Evolutionary conservation across 1,140 invertebrate genomes (phyloP), one percentile per base, ranked within the genome.

Genomic region (Magallana gigas): DNA sequence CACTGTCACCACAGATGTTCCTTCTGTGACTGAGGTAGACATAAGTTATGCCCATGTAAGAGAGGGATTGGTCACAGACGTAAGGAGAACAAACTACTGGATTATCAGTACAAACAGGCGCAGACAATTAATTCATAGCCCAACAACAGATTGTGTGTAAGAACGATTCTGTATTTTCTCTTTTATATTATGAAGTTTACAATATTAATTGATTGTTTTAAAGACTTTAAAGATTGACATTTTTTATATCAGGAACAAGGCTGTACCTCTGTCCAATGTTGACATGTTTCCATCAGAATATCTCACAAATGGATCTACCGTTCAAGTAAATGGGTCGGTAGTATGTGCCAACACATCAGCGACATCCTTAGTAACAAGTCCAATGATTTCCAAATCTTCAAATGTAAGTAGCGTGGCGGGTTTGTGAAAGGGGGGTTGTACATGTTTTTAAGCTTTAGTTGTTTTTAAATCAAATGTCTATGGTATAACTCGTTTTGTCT

Each of bases 61-160:
- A 29, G 87, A 83, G 29, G 90, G 91, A 11, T 62, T 91, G 23
- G 81, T 91, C 0, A 84, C 57, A 57, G 86, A 87, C 68, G 7
- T 14, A 9, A 23, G 18, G 23, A 57, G 56, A 8, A 62, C 68
- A n/a, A 76, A 23, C 5, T 85, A 87, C 16, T 91, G 87, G 88
- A 64, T 90, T 8, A 58, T 91, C 8, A 68, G 68, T 56, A 58
- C 29, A 16, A 84, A 89, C 23, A 85, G 89, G 58, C 29, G 71
- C 12, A 84, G 81, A 64, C 82, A 85, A n/a, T 58, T 76, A 16
- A 85, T 91, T 5, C 16, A 85, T 14, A 76, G 83, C 58, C 86
- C 86, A 6, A 87, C 90, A 23, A 1, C 8, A n/a, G 86, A 83
- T n/a, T 90, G 91, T 80, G 68, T 60, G 90, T 91, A 88, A 87